Evolutionary conservation across 2,888 invertebrate species (phyloP), one percentile per base, ranked within the genome.

Genomic region (Pandemis corylana): DNA sequence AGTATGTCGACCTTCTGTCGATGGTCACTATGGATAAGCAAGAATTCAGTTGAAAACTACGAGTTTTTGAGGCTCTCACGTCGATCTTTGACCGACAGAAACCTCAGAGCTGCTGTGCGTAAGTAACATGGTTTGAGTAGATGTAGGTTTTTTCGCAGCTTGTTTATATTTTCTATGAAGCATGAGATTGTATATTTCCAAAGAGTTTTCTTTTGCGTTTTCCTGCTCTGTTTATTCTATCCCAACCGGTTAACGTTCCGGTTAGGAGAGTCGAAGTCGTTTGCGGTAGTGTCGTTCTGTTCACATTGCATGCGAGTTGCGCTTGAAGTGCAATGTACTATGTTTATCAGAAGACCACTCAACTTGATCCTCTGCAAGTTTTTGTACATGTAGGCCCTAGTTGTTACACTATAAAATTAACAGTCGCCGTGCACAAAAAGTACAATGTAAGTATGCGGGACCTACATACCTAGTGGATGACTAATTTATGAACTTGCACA

Each of bases 401-500:
- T n/a, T 51, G 51, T n/a, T n/a, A 36, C 28, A 36, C 5, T n/a
- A 51, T 51, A 51, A 51, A 51, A 51, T n/a, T 4, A 3, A 20
- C 56, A 20, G 9, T 56, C 56, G 9, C 4, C 6, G 9, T 56
- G 15, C 20, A 20, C 7, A 20, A 53, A 53, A 56, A n/a, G 5
- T 56, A 56, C 3, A 56, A 1, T 15, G 46, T 46, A 2, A 12
- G 46, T 56, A 56, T 15, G 15, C 15, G 53, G 15, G 12, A 15
- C 15, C 53, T 15, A 15, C 53, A 15, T 56, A 20, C 20, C 56
- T 56, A 59, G 59, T 59, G 28, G 59, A 28, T 59, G 59, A 20
- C 59, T 59, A 59, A 59, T 53, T 59, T 20, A 59, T 59, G 59
- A 59, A 59, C 59, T 28, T 59, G 56, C 12, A 59, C 12, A 59